Evolutionary conservation across 2,797 vertebrate species (phyloP).

Genomic region (Poeciliopsis infans): DNA sequence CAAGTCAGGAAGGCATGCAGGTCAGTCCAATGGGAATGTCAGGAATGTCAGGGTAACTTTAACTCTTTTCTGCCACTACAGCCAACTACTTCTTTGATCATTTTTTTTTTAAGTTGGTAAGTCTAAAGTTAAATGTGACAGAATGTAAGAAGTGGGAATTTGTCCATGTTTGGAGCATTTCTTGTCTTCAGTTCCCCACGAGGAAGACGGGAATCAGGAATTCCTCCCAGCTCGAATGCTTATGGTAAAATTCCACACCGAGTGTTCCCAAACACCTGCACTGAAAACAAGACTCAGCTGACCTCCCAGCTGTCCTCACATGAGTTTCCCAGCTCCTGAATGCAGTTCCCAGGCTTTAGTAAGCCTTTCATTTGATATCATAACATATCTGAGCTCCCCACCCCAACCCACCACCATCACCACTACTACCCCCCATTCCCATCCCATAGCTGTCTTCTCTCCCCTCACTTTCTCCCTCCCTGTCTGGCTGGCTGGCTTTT

Average conservation of each 20-base stretch:
- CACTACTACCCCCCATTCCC: background rate
- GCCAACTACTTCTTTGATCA: constrained; percentile 62
- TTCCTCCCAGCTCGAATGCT: constrained; percentile 6
- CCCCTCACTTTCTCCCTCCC: constrained; percentile 16
- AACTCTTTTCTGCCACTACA: constrained; percentile 57
- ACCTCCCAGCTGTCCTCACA: constrained; percentile 67
- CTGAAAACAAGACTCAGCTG: constrained; percentile 36
- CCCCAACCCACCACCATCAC: background rate
- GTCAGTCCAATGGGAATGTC: constrained; percentile 76
- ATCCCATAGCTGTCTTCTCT: background rate
- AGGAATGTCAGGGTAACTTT: constrained; percentile 81
- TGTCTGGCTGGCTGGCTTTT: constrained; percentile 65
- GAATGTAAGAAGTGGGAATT: background rate
- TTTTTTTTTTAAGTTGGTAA: constrained; percentile 32
- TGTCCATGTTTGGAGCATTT: background rate
- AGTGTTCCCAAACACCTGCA: constrained; percentile 63
- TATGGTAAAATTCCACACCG: constrained; percentile 11
- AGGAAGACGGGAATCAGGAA: constrained; percentile 1
- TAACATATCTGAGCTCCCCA: constrained; percentile 61
- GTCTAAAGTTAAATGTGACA: constrained; percentile 1
- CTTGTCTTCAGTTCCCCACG: constrained; percentile 8
- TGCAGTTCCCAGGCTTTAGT: constrained; percentile 75
- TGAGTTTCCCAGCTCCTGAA: constrained; percentile 50
- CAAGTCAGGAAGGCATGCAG: constrained; percentile 77
- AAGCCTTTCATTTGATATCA: constrained; percentile 77